phyloP scores from a whole-genome alignment of 2,113 vertebrate genomes.

The Erythrocercus mccallii region DNA sequence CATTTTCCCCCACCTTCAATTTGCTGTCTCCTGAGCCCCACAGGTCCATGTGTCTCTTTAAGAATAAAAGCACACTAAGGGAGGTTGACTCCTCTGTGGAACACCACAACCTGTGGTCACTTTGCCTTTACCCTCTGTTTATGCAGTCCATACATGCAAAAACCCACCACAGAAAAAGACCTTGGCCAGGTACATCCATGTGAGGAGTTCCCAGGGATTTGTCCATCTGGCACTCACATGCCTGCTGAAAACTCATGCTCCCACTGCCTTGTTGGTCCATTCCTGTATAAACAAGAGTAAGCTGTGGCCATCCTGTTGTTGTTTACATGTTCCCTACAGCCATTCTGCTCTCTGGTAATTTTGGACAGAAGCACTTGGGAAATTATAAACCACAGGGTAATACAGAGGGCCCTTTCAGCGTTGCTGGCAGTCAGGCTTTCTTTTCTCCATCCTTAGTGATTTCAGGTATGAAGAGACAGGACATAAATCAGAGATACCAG shows the following conservation, averaged over 20 bases:
- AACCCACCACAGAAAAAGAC: background rate
- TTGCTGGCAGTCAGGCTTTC: conserved; percentile 3
- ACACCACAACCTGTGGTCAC: background rate
- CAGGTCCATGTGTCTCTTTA: background rate
- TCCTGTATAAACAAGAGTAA: background rate
- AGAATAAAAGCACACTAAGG: background rate
- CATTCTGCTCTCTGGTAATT: background rate
- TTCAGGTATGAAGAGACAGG: background rate
- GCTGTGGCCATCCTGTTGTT: background rate
- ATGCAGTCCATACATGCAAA: accelerated
- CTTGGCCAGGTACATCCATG: background rate
- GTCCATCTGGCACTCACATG: background rate
- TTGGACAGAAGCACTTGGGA: background rate
- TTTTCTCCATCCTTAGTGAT: background rate
- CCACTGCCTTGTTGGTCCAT: background rate
- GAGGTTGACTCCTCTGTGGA: background rate
- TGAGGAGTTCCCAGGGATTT: background rate
- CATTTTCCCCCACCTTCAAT: background rate
- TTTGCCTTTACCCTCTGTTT: background rate
- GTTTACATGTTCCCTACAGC: background rate
- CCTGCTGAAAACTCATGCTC: background rate
- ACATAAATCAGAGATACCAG: background rate
- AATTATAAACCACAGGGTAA: conserved; percentile 20
- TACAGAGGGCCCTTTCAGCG: background rate
- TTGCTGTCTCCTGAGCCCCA: background rate